Conservation (phyloP, 2,888 invertebrate species). For the Spodoptera exigua region DNA sequence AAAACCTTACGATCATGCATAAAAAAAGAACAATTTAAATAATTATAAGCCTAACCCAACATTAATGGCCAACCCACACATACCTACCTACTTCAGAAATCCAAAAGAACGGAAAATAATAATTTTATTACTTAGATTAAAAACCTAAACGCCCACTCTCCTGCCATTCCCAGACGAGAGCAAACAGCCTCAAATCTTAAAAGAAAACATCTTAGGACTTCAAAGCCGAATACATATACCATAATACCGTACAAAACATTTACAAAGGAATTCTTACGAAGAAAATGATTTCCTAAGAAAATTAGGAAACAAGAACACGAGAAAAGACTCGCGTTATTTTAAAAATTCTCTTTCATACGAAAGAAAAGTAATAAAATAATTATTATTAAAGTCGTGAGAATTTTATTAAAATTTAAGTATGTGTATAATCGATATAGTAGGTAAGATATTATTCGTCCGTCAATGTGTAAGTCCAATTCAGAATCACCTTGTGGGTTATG, state of each 20-base stretch:
- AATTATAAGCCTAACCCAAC: too few relatives aligned
- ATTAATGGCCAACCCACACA: too few relatives aligned
- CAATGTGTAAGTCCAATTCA: too few relatives aligned
- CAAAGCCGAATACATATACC: slow-evolving; percentile 30
- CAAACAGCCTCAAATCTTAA: slow-evolving; percentile 35
- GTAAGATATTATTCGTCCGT: too few relatives aligned
- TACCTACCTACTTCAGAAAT: too few relatives aligned
- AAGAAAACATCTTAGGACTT: slow-evolving; percentile 28
- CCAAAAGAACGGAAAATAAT: too few relatives aligned
- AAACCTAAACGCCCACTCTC: slow-evolving; percentile 3
- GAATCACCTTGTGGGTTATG: too few relatives aligned
- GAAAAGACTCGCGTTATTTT: slow-evolving; percentile 23
- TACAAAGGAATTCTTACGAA: slow-evolving; percentile 43
- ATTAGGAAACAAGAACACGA: slow-evolving; percentile 21
- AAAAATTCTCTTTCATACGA: slow-evolving; percentile 24
- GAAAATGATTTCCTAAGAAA: slow-evolving; percentile 26
- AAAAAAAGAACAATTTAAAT: too few relatives aligned
- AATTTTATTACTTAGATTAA: slow-evolving; percentile 11
- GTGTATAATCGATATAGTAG: too few relatives aligned
- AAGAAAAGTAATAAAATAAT: slow-evolving; percentile 20
- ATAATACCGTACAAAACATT: slow-evolving; percentile 13
- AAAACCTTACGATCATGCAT: too few relatives aligned
- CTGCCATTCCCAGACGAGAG: slow-evolving; percentile 12
- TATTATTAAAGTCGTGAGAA: slow-evolving; percentile 5
- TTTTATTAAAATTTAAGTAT: slow-evolving; percentile 11